These are phyloP conservation scores for Egretta garzetta DNA, from an alignment of 2,113 vertebrate species.

Conservation along the genomic window DNA sequence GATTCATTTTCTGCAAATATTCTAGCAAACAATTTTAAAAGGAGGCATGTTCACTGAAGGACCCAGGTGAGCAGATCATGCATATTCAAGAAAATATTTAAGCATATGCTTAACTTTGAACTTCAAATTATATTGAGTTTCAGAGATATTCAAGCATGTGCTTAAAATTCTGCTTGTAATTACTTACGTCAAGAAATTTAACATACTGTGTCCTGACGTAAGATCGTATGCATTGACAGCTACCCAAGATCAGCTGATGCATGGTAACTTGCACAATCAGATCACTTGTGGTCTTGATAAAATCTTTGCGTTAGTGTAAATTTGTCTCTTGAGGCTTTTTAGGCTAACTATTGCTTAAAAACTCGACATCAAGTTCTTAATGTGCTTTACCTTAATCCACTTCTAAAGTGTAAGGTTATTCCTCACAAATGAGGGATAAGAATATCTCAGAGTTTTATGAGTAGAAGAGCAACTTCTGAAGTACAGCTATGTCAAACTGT, in stretches of 20 bases:
- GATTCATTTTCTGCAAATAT: conserved; percentile 29
- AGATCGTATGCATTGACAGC: neutral
- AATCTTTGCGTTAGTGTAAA: neutral
- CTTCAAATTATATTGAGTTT: conserved; percentile 9
- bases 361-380: neutral
- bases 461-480: neutral
- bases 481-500: neutral
- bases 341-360: neutral
- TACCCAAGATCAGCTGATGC: neutral
- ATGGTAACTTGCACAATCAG: neutral
- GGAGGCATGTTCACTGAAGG: neutral
- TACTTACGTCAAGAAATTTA: neutral
- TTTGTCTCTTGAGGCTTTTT: neutral
- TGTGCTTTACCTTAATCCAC: neutral
- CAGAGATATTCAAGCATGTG: conserved; percentile 10
- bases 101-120: conserved; percentile 58
- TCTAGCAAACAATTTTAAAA: conserved; percentile 45
- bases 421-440: neutral
- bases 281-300: neutral
- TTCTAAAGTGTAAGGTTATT: neutral
- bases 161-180: conserved; percentile 26
- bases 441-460: neutral
- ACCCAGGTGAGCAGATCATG: conserved; percentile 1
- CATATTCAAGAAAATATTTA: conserved; percentile 50
- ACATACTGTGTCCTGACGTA: neutral